Conservation (phyloP, 2,797 vertebrate genomes). For the Austrolebias charrua region DNA sequence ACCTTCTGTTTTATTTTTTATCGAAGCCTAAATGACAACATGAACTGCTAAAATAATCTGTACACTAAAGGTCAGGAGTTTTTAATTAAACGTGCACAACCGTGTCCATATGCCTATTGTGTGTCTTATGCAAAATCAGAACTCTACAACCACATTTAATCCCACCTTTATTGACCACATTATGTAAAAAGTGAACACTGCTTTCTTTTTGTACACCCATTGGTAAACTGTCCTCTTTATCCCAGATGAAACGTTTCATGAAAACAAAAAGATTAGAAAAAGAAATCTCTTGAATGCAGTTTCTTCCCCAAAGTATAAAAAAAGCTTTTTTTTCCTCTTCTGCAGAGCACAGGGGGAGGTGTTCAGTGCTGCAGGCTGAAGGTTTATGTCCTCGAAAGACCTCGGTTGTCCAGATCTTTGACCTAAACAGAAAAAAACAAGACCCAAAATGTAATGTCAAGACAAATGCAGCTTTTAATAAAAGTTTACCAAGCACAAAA, state of each 20-base stretch:
- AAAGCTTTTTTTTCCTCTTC: slow-evolving; percentile 65
- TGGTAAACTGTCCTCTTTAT: slow-evolving; percentile 77
- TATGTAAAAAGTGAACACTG: slow-evolving; percentile 74
- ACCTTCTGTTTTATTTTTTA: neutral
- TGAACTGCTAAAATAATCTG: neutral
- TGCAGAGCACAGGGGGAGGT: slow-evolving; percentile 82
- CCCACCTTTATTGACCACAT: slow-evolving; percentile 80
- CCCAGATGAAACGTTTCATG: slow-evolving; percentile 66
- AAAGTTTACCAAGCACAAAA: too few species aligned
- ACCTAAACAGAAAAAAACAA: slow-evolving; percentile 75
- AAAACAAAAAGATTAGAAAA: slow-evolving; percentile 49
- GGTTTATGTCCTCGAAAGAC: slow-evolving; percentile 93
- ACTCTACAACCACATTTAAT: slow-evolving; percentile 45
- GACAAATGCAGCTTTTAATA: too few species aligned
- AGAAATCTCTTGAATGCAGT: slow-evolving; percentile 74
- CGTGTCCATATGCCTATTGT: neutral
- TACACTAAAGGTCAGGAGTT: neutral
- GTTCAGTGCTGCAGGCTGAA: slow-evolving; percentile 83
- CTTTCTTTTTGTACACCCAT: slow-evolving; percentile 72
- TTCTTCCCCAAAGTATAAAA: slow-evolving; percentile 71
- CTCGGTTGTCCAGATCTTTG: slow-evolving; percentile 97
- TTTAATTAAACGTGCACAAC: too few species aligned
- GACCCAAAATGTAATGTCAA: too few species aligned
- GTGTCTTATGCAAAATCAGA: neutral
- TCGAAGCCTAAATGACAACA: neutral